Conservation (phyloP, 1,140 invertebrate species). For the Dinoponera quadriceps region DNA sequence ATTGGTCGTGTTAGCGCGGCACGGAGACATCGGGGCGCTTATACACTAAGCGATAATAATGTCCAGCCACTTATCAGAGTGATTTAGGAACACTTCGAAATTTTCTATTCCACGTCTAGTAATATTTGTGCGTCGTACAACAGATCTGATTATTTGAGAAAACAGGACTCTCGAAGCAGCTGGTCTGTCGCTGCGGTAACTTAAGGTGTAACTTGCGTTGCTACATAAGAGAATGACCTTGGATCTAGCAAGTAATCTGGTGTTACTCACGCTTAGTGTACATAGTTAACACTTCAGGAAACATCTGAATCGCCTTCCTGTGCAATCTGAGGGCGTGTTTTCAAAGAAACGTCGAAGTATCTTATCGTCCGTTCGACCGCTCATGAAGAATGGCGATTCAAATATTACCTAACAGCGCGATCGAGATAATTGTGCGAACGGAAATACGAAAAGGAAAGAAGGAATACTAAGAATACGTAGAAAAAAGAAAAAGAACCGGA, state of each 20-base stretch:
- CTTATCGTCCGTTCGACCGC: background rate
- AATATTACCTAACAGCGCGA: background rate
- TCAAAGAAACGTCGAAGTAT: background rate
- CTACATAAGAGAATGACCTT: too few species aligned
- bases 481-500: background rate
- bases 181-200: too few species aligned
- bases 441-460: background rate
- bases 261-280: background rate
- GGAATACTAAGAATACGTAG: background rate
- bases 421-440: background rate
- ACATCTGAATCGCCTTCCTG: background rate
- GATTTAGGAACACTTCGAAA: too few species aligned
- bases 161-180: too few species aligned
- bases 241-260: too few species aligned
- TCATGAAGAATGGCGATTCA: slow-evolving; percentile 3
- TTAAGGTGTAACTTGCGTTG: too few species aligned
- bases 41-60: too few species aligned
- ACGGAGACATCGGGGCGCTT: background rate
- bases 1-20: background rate
- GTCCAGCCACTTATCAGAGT: too few species aligned
- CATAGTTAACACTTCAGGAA: background rate
- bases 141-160: too few species aligned
- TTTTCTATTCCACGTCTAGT: too few species aligned
- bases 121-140: too few species aligned
- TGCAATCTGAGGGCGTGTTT: background rate